A percentile compares a stretch with the other conserved stretches of the same genome.
These are phyloP conservation scores for Acropternis orthonyx DNA, from an alignment of 2,797 vertebrate species.

Conservation along the genomic window DNA sequence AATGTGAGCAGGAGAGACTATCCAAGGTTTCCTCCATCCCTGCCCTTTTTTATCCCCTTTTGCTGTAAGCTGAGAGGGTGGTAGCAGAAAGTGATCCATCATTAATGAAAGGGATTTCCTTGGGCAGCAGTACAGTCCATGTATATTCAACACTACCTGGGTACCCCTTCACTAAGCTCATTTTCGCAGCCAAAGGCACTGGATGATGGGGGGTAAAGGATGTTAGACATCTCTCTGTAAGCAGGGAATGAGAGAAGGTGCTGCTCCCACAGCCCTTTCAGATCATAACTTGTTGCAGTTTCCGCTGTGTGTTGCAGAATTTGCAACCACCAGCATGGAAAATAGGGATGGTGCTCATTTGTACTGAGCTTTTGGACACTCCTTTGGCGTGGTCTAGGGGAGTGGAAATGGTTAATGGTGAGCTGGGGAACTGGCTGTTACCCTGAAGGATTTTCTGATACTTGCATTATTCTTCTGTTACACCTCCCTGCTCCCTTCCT, in stretches of 20 bases:
- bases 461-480: not conserved
- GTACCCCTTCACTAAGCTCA: not conserved
- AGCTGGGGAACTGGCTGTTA: not conserved
- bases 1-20: not conserved
- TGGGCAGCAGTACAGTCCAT: accelerated
- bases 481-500: not conserved
- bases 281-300: slow-evolving; percentile 27
- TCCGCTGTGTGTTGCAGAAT: not conserved
- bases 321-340: not conserved
- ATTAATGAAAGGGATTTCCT: not conserved
- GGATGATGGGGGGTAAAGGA: not conserved
- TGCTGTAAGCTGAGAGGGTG: not conserved
- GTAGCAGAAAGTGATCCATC: not conserved
- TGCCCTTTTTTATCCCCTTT: not conserved
- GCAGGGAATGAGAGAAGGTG: not conserved
- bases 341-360: not conserved
- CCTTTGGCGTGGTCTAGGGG: not conserved
- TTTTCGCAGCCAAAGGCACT: not conserved
- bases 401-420: not conserved
- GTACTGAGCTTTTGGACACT: not conserved
- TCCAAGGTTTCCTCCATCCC: not conserved
- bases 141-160: not conserved
- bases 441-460: not conserved
- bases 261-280: not conserved
- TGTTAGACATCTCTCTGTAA: not conserved